Percentiles rank a stretch among this genome's conserved stretches.
Conservation (phyloP, 2,797 vertebrate genomes). For the Etheostoma nigrum region DNA sequence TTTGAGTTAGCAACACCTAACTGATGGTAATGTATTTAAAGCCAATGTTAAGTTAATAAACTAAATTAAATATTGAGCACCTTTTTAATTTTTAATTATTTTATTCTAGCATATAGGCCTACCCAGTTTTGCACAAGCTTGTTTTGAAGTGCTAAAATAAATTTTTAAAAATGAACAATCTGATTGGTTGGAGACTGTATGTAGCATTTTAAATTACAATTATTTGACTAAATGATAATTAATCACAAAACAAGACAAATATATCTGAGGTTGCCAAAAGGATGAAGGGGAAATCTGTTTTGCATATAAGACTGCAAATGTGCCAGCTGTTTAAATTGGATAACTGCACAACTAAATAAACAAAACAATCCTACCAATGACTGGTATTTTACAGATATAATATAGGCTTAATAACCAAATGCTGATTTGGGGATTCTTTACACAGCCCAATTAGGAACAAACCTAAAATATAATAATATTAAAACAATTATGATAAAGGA, state of each 20-base stretch:
- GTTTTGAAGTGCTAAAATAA: not conserved
- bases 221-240: not conserved
- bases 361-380: not conserved
- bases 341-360: not conserved
- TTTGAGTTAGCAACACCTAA: not conserved
- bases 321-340: too few relatives aligned
- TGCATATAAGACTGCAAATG: not conserved
- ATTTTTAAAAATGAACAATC: not conserved
- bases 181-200: not conserved
- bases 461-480: not conserved
- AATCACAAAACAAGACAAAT: not conserved
- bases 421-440: not conserved
- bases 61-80: not conserved
- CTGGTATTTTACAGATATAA: not conserved
- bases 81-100: too few relatives aligned
- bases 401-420: not conserved
- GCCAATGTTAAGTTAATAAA: not conserved
- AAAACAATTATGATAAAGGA: not conserved
- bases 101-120: not conserved
- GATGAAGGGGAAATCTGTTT: not conserved
- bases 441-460: not conserved
- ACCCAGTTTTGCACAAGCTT: not conserved
- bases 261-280: not conserved
- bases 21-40: not conserved
- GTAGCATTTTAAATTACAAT: not conserved